A percentile compares a stretch with the other conserved stretches of the same genome.
These are phyloP conservation scores for Aptenodytes patagonicus DNA, from an alignment of 2,113 vertebrate genomes.

Conservation along the genomic window DNA sequence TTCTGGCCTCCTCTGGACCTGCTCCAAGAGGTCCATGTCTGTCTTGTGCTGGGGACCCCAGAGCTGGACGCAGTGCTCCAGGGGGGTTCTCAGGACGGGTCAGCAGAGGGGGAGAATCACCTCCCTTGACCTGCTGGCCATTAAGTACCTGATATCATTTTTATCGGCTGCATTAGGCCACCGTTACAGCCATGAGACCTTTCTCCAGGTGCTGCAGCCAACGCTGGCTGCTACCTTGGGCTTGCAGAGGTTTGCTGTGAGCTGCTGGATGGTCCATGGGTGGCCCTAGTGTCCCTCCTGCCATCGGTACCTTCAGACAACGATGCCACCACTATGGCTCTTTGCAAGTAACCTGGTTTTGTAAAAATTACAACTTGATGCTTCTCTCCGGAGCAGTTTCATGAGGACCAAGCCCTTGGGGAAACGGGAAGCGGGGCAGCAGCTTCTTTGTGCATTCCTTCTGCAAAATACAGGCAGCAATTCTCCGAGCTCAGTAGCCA, in stretches of 20 bases:
- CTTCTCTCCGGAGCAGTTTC: neutral
- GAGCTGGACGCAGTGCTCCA: neutral
- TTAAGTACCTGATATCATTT: neutral
- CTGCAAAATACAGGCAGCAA: neutral
- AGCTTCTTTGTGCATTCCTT: neutral
- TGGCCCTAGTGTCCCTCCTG: neutral
- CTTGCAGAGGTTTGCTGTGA: neutral
- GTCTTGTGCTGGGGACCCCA: neutral
- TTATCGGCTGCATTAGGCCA: neutral
- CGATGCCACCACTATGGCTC: accelerated
- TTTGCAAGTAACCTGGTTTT: neutral
- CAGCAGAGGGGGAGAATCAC: accelerated
- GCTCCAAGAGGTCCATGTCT: accelerated
- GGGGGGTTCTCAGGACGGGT: neutral
- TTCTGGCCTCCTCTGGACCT: accelerated
- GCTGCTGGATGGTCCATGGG: neutral
- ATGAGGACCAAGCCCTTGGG: neutral
- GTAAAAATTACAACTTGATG: neutral
- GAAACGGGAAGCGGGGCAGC: neutral
- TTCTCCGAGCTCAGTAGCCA: slow-evolving; percentile 16
- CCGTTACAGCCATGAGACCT: accelerated
- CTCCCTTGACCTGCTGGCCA: accelerated
- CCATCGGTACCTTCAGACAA: accelerated
- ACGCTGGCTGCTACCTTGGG: neutral
- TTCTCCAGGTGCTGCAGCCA: neutral